phyloP scores from a whole-genome alignment of 1,140 invertebrate genomes.

The Drosophila hydei region DNA sequence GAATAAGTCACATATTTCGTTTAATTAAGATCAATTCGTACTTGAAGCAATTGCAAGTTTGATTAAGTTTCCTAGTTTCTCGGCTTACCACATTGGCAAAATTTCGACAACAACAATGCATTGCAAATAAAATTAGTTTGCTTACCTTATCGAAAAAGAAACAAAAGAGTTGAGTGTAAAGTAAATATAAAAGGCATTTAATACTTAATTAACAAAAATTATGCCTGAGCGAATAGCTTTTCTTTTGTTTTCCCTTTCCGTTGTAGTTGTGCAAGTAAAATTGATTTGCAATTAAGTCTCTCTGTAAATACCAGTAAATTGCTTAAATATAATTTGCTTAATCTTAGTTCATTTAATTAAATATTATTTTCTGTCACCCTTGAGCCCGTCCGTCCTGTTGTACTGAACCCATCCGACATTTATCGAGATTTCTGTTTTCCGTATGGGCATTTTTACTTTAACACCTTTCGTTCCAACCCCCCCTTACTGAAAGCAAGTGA shows the following conservation, averaged over 20 bases:
- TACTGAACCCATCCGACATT: constrained; percentile 18
- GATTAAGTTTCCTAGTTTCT: constrained; percentile 18
- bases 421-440: background rate
- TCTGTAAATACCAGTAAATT: constrained; percentile 14
- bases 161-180: constrained; percentile 21
- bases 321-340: constrained; percentile 2
- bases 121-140: constrained; percentile 19
- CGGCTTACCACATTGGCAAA: constrained; percentile 35
- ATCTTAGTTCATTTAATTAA: background rate
- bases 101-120: constrained; percentile 42
- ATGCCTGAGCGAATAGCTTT: constrained; percentile 32
- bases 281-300: constrained; percentile 9
- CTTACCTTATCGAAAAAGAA: constrained; percentile 11
- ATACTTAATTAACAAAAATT: constrained; percentile 14
- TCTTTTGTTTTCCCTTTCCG: constrained; percentile 8
- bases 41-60: constrained; percentile 21
- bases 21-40: constrained; percentile 8
- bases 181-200: constrained; percentile 24
- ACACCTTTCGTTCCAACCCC: background rate
- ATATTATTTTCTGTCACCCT: constrained; percentile 6
- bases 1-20: constrained; percentile 17
- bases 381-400: constrained; percentile 22
- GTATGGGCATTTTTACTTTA: background rate
- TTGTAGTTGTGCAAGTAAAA: constrained; percentile 51
- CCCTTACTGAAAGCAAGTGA: constrained; percentile 1